These are phyloP conservation scores for Erythrocebus patas DNA, from an alignment of 2,113 vertebrate species.

Conservation along the genomic window DNA sequence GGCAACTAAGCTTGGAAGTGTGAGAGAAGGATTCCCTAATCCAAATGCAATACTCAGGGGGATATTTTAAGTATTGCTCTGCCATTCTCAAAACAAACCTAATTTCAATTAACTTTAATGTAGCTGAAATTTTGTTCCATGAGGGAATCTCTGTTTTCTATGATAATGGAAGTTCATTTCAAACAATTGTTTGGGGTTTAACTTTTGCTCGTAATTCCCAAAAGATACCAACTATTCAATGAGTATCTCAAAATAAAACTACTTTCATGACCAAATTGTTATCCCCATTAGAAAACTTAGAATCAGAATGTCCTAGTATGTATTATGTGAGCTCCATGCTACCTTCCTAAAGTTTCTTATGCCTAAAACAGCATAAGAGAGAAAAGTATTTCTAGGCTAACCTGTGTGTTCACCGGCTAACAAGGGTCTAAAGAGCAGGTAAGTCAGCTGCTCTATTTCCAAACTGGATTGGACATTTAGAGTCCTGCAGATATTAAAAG, in stretches of 20 bases:
- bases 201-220: background rate
- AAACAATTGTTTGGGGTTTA: background rate
- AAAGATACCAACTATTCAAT: background rate
- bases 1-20: background rate
- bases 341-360: background rate
- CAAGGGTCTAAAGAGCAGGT: background rate
- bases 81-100: constrained; percentile 33
- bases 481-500: background rate
- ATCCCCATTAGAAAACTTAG: background rate
- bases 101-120: constrained; percentile 1
- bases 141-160: background rate
- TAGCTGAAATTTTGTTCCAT: constrained; percentile 14
- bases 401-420: background rate
- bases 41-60: background rate
- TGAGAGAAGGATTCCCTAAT: background rate
- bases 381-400: background rate
- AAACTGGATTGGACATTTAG: background rate
- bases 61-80: background rate
- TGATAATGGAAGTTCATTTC: background rate
- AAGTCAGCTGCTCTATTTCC: background rate
- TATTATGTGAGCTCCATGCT: background rate
- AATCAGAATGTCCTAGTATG: background rate
- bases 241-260: background rate
- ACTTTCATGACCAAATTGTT: background rate
- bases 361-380: background rate